A percentile compares a stretch with the other conserved stretches of the same genome.
Evolutionary conservation across 2,113 vertebrate genomes (phyloP).

Genomic region (Epinephelus lanceolatus): DNA sequence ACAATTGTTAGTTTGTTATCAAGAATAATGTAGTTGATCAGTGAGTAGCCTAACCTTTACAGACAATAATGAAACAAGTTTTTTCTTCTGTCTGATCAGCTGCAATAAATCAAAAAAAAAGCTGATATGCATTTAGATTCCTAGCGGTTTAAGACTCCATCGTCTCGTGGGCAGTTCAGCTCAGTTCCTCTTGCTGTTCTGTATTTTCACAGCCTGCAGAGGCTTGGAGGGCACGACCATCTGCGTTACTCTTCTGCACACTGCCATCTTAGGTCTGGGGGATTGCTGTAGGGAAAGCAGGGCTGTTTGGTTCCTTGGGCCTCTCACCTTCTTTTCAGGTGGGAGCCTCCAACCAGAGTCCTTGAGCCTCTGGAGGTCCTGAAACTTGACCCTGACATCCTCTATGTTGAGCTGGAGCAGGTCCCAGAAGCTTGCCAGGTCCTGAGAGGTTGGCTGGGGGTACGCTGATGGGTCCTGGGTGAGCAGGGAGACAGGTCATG

Average conservation of each 20-base stretch:
- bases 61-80: slow-evolving; percentile 5
- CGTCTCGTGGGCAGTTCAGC: slow-evolving; percentile 26
- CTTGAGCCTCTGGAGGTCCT: slow-evolving; percentile 96
- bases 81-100: slow-evolving; percentile 10
- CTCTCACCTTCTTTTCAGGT: slow-evolving; percentile 93
- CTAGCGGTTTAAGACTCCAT: slow-evolving; percentile 35
- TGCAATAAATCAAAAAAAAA: slow-evolving; percentile 20
- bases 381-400: slow-evolving; percentile 95
- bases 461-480: slow-evolving; percentile 93
- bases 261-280: slow-evolving; percentile 72
- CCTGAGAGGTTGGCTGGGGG: slow-evolving; percentile 96
- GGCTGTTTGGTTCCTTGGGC: slow-evolving; percentile 47
- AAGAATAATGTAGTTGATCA: slow-evolving; percentile 46
- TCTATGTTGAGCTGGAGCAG: slow-evolving; percentile 98
- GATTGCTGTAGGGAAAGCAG: slow-evolving; percentile 58
- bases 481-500: not conserved
- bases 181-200: slow-evolving; percentile 68
- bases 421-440: slow-evolving; percentile 98
- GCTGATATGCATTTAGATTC: slow-evolving; percentile 10
- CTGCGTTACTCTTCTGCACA: slow-evolving; percentile 69
- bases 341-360: slow-evolving; percentile 95
- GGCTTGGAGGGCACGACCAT: slow-evolving; percentile 60
- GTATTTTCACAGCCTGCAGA: slow-evolving; percentile 53
- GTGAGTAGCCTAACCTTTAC: slow-evolving; percentile 33
- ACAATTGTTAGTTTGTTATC: slow-evolving; percentile 69